Conservation (phyloP, 2,888 invertebrate species). For the Trachelus tabidus region DNA sequence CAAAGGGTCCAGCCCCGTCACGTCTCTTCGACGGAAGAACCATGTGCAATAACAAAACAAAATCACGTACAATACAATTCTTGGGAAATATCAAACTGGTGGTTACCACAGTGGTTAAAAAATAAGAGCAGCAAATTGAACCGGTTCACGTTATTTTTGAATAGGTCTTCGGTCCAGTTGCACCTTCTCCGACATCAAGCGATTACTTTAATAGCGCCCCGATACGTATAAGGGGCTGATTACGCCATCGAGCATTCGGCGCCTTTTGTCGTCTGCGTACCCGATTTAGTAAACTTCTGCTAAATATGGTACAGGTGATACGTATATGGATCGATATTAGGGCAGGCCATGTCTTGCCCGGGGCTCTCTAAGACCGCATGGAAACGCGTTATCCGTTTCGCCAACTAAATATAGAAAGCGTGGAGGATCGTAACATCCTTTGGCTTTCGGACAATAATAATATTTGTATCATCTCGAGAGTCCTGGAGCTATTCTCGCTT, state of each 20-base stretch:
- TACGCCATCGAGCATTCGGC: background rate
- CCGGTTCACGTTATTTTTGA: background rate
- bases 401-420: background rate
- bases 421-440: background rate
- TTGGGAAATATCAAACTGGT: background rate
- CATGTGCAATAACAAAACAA: background rate
- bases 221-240: background rate
- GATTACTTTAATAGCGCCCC: background rate
- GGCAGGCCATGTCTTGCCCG: constrained; percentile 38
- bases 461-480: background rate
- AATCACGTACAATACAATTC: background rate
- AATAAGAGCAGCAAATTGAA: background rate
- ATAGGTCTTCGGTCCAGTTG: background rate
- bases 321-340: constrained; percentile 44
- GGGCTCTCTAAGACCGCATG: constrained; percentile 18
- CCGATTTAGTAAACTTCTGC: constrained; percentile 2
- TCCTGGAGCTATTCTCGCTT: background rate
- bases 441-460: background rate
- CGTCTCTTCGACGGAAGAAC: background rate
- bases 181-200: background rate
- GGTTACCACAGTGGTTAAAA: background rate
- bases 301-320: constrained; percentile 10
- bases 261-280: background rate
- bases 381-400: background rate
- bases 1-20: background rate